Evolutionary conservation across 2,797 vertebrate genomes (phyloP).

Genomic region (Mormyrops attenuatus): DNA sequence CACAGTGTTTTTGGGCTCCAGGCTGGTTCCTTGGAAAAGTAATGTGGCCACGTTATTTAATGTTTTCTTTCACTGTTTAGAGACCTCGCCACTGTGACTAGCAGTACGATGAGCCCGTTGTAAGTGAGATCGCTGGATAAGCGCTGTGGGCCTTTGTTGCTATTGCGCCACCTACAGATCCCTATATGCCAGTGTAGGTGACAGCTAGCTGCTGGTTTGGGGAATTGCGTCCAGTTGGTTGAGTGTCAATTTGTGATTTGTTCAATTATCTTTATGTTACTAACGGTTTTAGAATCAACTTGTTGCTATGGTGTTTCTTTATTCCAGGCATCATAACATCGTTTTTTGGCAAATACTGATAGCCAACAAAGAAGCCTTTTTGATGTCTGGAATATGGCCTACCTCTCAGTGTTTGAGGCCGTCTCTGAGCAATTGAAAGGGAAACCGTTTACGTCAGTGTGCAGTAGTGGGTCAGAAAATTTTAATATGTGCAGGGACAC

Average conservation of each 20-base stretch:
- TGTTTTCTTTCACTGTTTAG: conserved; percentile 11
- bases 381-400: conserved; percentile 14
- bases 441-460: conserved; percentile 21
- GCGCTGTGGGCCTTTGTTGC: not conserved
- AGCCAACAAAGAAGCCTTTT: not conserved
- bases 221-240: not conserved
- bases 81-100: conserved; percentile 10
- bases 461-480: not conserved
- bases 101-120: not conserved
- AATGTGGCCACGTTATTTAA: conserved; percentile 37
- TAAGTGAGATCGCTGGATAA: not conserved
- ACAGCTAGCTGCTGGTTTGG: not conserved
- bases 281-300: not conserved
- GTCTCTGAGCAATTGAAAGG: conserved; percentile 47
- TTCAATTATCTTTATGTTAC: not conserved
- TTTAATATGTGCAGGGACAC: not conserved
- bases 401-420: conserved; percentile 17
- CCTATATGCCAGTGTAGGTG: not conserved
- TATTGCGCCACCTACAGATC: conserved; percentile 13
- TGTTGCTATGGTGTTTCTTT: conserved; percentile 1
- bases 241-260: not conserved
- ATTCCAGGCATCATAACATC: not conserved
- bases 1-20: conserved; percentile 41
- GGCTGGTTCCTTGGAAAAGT: conserved; percentile 58
- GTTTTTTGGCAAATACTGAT: not conserved